A percentile compares a stretch with the other conserved stretches of the same genome.
Conservation (phyloP, 2,113 vertebrate species). For the Chloroceryle aenea region DNA sequence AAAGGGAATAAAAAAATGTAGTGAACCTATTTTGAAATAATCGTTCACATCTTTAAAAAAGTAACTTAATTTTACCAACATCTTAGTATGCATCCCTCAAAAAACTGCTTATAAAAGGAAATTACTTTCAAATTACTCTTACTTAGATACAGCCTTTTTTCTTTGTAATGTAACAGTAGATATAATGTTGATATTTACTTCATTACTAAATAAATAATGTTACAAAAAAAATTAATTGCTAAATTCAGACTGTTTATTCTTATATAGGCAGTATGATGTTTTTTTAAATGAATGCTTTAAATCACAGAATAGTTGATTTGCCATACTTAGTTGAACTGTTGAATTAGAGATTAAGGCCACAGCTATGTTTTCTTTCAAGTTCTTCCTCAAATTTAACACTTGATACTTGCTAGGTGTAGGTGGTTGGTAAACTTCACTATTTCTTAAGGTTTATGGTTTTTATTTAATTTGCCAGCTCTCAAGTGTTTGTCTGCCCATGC, state of each 20-base stretch:
- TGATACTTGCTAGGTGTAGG: background rate
- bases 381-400: background rate
- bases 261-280: background rate
- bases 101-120: background rate
- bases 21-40: background rate
- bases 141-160: background rate
- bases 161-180: background rate
- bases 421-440: background rate
- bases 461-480: background rate
- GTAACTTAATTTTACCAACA: background rate
- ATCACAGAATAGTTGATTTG: background rate
- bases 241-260: background rate
- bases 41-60: background rate
- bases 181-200: background rate
- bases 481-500: rapidly evolving
- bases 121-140: background rate
- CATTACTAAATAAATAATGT: background rate
- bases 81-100: rapidly evolving
- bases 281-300: background rate
- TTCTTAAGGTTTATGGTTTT: background rate
- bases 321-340: background rate
- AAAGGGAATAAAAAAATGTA: background rate
- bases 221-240: background rate
- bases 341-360: background rate
- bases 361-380: background rate